A percentile compares a stretch with the other conserved stretches of the same genome.
These are phyloP conservation scores for Hemichromis elongatus DNA, from an alignment of 2,113 vertebrate species.

Conservation along the genomic window DNA sequence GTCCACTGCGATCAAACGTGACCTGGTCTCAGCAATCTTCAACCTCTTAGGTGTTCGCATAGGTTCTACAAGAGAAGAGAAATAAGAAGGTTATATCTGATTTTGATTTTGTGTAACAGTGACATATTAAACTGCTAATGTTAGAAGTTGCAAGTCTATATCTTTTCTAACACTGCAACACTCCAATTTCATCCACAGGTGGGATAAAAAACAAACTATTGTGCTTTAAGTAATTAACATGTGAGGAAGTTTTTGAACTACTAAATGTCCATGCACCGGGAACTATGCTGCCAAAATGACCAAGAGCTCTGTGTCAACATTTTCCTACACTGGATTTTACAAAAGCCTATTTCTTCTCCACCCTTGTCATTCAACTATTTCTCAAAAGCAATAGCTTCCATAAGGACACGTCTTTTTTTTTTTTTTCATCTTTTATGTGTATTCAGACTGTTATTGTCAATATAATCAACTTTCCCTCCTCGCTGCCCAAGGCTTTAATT, in stretches of 20 bases:
- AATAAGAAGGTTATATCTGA: not conserved
- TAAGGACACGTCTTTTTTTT: conserved; percentile 8
- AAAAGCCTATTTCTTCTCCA: not conserved
- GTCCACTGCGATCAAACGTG: conserved; percentile 91
- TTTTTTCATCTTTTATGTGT: conserved; percentile 40
- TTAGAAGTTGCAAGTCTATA: not conserved
- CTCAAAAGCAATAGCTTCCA: conserved; percentile 35
- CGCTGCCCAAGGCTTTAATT: conserved; percentile 54
- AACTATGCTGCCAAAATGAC: not conserved
- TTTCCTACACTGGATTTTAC: not conserved
- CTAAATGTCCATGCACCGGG: not conserved
- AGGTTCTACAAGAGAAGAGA: conserved; percentile 77
- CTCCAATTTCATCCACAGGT: not conserved
- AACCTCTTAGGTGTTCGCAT: conserved; percentile 96
- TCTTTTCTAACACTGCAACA: not conserved
- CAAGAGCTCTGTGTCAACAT: not conserved
- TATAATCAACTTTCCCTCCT: conserved; percentile 52
- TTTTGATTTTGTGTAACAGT: not conserved
- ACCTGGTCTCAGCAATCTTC: conserved; percentile 93
- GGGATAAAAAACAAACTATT: not conserved
- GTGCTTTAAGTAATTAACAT: not conserved
- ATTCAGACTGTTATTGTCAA: conserved; percentile 52
- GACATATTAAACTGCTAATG: not conserved
- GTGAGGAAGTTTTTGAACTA: not conserved
- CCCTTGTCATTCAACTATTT: conserved; percentile 13